Evolutionary conservation across 2,797 vertebrate species (phyloP), one percentile per base, ranked within the genome.

Genomic region (Pelochelys cantorii): DNA sequence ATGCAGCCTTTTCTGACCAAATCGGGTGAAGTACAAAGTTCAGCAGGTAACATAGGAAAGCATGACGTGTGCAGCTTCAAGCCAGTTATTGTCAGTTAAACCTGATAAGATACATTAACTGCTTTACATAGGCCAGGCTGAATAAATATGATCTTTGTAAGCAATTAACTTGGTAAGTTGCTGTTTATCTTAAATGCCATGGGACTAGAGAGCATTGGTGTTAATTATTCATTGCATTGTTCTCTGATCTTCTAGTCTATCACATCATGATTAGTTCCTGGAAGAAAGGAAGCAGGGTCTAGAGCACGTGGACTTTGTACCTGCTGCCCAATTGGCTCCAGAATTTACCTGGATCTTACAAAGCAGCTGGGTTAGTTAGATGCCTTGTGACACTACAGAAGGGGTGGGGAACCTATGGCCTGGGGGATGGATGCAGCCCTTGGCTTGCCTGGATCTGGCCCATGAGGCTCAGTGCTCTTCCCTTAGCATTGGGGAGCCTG

Each of bases 141-240:
- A 84, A 78, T n/a, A 95, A 92, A 88, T 75, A 84, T 54, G 77
- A 82, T 12, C 84, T 90, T 91, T 78, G 90, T 60, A 81, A 94
- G 81, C 34, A 90, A 90, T 83, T 78, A 91, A 85, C 53, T 91
- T 95, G 17, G 34, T n/a, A 88, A 82, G 48, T 25, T 84, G 54
- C 52, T 83, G 31, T 86, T 94, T 93, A 57, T 90, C 87, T 94
- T 88, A 90, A 86, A 48, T 83, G 83, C 11, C 65, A 62, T 42
- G 34, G 68, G 56, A 86, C 83, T 79, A 90, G 37, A 68, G 4
- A 75, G 12, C 7, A 81, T 42, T 85, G 18, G 5, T 60, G 57
- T 90, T 55, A 42, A 17, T n/a, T 86, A 55, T 20, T 42, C 83
- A 88, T 86, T 62, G 79, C 53, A 3, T 86, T 85, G 6, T 22